Percentiles rank a stretch among this genome's conserved stretches.
phyloP scores from a whole-genome alignment of 2,797 vertebrate genomes.

The Halcyon leucocephala region DNA sequence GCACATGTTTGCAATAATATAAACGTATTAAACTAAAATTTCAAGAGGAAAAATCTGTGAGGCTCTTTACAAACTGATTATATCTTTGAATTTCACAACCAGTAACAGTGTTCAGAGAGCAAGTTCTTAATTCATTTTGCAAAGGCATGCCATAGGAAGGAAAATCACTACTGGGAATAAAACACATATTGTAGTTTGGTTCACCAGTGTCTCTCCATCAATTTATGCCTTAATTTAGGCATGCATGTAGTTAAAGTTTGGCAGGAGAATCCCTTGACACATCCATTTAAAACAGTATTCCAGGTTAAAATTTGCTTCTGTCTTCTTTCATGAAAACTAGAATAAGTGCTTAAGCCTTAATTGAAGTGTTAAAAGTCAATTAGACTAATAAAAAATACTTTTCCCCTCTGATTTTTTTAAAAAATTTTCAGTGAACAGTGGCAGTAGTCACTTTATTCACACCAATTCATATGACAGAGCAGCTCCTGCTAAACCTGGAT shows the following conservation, averaged over 20 bases:
- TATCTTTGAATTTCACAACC: neutral
- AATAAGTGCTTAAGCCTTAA: neutral
- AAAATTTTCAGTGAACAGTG: neutral
- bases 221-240: neutral
- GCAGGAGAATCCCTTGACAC: neutral
- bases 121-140: neutral
- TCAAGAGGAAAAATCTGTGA: neutral
- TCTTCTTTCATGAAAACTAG: neutral
- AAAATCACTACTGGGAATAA: neutral
- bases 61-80: neutral
- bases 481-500: neutral
- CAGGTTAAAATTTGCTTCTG: neutral
- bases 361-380: neutral
- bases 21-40: neutral
- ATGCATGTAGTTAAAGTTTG: neutral
- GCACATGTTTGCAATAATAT: neutral
- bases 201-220: neutral
- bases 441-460: neutral
- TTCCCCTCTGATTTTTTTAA: neutral
- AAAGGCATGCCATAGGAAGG: neutral
- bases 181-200: fast-evolving
- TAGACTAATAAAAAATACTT: neutral
- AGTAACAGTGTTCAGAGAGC: neutral
- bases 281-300: neutral
- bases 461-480: neutral